phyloP scores from a whole-genome alignment of 1,140 invertebrate species.

The Calosoma granatense region DNA sequence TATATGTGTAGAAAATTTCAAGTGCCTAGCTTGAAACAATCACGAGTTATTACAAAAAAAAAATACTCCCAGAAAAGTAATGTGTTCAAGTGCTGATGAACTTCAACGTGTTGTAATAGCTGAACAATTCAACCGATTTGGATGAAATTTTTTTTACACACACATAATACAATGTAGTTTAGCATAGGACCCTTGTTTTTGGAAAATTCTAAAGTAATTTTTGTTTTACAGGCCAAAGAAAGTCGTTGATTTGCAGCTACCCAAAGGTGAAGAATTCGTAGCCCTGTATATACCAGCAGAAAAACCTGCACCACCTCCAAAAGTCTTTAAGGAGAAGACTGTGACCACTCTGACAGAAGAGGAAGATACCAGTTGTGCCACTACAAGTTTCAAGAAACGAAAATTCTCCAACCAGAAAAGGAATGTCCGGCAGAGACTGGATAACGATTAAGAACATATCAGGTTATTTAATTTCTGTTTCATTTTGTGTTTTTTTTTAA shows the following conservation, averaged over 20 bases:
- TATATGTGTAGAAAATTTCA: too few relatives aligned
- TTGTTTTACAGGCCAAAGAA: conserved; percentile 18
- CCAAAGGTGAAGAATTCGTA: conserved; percentile 29
- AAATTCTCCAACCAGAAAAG: conserved; percentile 41
- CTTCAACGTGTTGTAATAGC: too few relatives aligned
- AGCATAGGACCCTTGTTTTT: conserved; percentile 1
- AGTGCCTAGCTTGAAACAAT: too few relatives aligned
- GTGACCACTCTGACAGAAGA: conserved; percentile 36
- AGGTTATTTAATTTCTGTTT: too few relatives aligned
- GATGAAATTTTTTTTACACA: too few relatives aligned
- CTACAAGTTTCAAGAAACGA: conserved; percentile 47
- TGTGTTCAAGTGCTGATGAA: too few relatives aligned
- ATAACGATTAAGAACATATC: conserved; percentile 41
- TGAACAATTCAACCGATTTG: too few relatives aligned
- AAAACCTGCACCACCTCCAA: conserved; percentile 32
- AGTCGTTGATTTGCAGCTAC: conserved; percentile 44
- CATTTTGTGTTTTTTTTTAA: too few relatives aligned
- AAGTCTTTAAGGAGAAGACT: conserved; percentile 49
- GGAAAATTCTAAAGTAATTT: neutral
- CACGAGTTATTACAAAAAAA: too few relatives aligned
- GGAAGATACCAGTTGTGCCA: conserved; percentile 29
- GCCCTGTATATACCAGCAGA: conserved; percentile 25
- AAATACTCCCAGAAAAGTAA: too few relatives aligned
- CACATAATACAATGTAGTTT: too few relatives aligned
- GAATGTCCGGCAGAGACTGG: conserved; percentile 41